Base-by-base conservation (phyloP, 2,888 invertebrate genomes). In the Xanthorhoe designata region DNA sequence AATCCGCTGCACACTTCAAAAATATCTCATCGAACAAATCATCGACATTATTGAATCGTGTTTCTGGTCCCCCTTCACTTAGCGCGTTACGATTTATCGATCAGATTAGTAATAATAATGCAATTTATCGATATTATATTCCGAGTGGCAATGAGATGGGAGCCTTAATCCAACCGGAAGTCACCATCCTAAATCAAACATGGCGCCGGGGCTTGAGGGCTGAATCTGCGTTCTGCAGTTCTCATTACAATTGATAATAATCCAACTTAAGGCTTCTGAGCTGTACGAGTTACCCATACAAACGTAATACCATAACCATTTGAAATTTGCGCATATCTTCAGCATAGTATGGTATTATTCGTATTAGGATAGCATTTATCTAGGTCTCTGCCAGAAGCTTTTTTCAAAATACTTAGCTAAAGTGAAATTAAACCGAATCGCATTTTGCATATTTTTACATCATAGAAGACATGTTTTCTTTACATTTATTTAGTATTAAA, bases 171-270 rank as follows among this genome's bases (percentile, higher is more conserved):
- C 86, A 79, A 78, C 81, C 87, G 91, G 90, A 91, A 91, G 89
- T 90, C 84, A 84, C 87, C 84, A 86, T 89, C 87, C 89, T 91
- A 91, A 92, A 92, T 92, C 91, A 91, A 91, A 91, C 82, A 85
- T 85, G 86, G 86, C 85, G 85, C 82, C 83, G 83, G 86, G 82
- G 82, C 81, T 75, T 73, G 81, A 75, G 13, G 13, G 5, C 38
- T 42, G 13, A 42, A 13, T 42, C 13, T 42, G 38, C 13, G 38
- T 42, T 42, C 10, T 13, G 13, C 38, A 13, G 2, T 42, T 13
- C 38, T 13, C 13, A 13, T 13, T 3, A 24, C 24, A 32, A 32
- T 32, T 32, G 7, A 3, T 32, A 32, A 6, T 32, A n/a, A n/a
- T n/a, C n/a, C n/a, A n/a, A n/a, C n/a, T n/a, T n/a, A n/a, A n/a